Base-by-base conservation (phyloP, 1,140 invertebrate genomes). In the Acyrthosiphon pisum region DNA sequence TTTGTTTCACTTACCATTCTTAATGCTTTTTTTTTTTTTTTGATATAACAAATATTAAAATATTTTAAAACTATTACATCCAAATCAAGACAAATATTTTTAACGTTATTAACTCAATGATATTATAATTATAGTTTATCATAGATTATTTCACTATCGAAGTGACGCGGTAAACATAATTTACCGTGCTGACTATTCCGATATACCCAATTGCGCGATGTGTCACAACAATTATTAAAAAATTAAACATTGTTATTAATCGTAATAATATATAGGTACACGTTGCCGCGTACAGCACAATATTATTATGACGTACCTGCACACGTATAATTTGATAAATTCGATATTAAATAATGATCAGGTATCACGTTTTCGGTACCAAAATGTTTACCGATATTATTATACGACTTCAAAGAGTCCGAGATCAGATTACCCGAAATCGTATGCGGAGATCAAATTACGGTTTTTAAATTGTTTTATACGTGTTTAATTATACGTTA, bases 401-500 rank as follows among this genome's bases (percentile, higher is more conserved):
- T 84, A 84, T 41, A 41, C 83, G 83, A 84, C 37, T 84, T 84
- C 83, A 41, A 84, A 41, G 83, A 41, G 1, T 44, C 83, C 83
- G 37, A 84, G 22, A 84, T 84, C 35, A 84, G 37, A 44, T 84
- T 84, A 84, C 9, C 81, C 83, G 83, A 84, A 84, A 84, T 84
- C 83, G 8, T 26, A 26, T 37, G 37, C 81, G 41, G 1, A 76
- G 60, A 84, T 84, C 41, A 84, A 84, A 84, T 84, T 84, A 84
- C 35, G 83, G 37, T 41, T 84, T 84, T 84, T 26, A 44, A 41
- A 84, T 37, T 37, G 35, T 83, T 83, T 37, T 37, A 41, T 84
- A 30, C 83, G 83, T 84, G 35, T 84, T 84, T 84, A 84, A 84
- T 84, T 44, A 84, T 84, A 84, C 83, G 83, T 41, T 84, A 76